Conservation (phyloP, 1,140 invertebrate species). For the Ostrea edulis region DNA sequence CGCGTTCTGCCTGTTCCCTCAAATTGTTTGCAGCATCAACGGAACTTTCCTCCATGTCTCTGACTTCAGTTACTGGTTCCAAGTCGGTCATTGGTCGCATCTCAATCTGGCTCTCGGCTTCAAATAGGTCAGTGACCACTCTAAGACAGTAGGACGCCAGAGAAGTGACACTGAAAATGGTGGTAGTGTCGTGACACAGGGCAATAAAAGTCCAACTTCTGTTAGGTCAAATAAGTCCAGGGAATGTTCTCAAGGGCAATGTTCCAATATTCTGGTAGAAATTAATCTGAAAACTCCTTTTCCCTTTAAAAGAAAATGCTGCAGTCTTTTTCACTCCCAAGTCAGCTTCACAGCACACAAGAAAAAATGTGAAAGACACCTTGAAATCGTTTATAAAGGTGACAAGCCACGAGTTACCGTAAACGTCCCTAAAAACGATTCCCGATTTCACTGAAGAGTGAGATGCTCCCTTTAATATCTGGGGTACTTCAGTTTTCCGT, state of each 20-base stretch:
- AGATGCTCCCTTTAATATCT: neutral
- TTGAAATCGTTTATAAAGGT: conserved; percentile 21
- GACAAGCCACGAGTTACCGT: conserved; percentile 17
- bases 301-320: neutral
- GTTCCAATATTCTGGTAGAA: neutral
- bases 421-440: conserved; percentile 21
- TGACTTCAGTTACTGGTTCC: conserved; percentile 35
- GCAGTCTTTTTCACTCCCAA: neutral
- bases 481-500: neutral
- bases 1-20: conserved; percentile 3
- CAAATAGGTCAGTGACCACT: conserved; percentile 36
- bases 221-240: neutral
- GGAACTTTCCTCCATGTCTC: conserved; percentile 33
- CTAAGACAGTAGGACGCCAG: conserved; percentile 4
- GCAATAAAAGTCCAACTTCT: neutral
- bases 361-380: conserved; percentile 6
- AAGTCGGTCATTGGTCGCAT: conserved; percentile 35
- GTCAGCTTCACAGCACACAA: neutral
- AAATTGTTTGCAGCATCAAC: conserved; percentile 6
- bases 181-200: neutral
- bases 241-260: neutral
- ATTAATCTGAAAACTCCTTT: neutral
- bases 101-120: neutral
- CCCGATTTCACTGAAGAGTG: neutral
- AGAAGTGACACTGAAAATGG: conserved; percentile 17